A percentile compares a stretch with the other conserved stretches of the same genome.
phyloP scores from a whole-genome alignment of 2,888 invertebrate genomes.

The Thelaira solivaga region DNA sequence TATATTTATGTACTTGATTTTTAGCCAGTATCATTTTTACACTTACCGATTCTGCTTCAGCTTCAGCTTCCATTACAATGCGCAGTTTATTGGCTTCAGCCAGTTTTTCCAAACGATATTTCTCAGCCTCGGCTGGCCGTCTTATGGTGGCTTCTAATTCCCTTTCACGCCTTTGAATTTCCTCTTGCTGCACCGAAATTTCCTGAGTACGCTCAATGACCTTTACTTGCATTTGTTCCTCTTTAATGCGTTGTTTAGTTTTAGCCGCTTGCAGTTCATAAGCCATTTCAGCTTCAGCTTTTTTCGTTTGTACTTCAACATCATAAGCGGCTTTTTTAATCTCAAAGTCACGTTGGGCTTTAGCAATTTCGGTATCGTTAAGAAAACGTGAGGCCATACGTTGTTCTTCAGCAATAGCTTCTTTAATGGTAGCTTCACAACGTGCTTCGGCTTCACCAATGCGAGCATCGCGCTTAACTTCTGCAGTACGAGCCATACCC shows the following conservation, averaged over 20 bases:
- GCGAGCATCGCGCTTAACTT: conserved; percentile 95
- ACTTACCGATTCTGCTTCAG: conserved; percentile 90
- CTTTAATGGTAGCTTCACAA: conserved; percentile 85
- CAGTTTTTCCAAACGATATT: conserved; percentile 91
- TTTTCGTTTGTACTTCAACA: conserved; percentile 93
- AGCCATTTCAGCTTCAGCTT: conserved; percentile 94
- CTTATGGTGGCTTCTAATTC: conserved; percentile 95
- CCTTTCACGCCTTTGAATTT: conserved; percentile 92
- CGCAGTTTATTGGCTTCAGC: conserved; percentile 94
- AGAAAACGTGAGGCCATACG: conserved; percentile 95
- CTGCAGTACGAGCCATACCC: conserved; percentile 96
- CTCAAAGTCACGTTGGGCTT: conserved; percentile 97
- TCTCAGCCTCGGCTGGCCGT: conserved; percentile 97
- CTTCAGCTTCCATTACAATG: conserved; percentile 95
- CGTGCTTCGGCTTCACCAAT: conserved; percentile 98
- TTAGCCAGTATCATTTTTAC: neutral
- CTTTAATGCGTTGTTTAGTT: conserved; percentile 96
- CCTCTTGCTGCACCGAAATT: conserved; percentile 97
- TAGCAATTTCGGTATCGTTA: conserved; percentile 98
- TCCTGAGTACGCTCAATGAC: conserved; percentile 95
- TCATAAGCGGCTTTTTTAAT: conserved; percentile 98
- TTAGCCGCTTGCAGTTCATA: conserved; percentile 96
- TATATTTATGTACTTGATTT: too few relatives aligned
- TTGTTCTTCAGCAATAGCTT: conserved; percentile 97
- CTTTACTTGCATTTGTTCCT: conserved; percentile 97